Conservation (phyloP, 2,113 vertebrate genomes). For the Origma solitaria region DNA sequence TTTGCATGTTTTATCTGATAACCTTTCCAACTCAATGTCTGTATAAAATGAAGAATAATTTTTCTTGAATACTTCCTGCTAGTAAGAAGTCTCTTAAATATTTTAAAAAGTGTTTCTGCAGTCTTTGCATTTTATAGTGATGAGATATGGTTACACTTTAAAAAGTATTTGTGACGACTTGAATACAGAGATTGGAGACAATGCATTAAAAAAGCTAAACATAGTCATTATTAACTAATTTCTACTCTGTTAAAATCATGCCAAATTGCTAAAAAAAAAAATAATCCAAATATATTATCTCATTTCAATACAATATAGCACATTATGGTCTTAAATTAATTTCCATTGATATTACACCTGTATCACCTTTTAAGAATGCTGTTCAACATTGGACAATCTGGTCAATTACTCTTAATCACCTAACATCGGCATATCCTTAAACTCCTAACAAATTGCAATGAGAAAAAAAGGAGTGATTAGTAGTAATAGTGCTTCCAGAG, state of each 20-base stretch:
- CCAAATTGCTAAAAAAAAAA: neutral
- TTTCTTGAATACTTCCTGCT: neutral
- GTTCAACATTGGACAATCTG: neutral
- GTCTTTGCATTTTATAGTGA: neutral
- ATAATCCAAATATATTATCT: neutral
- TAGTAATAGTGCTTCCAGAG: neutral
- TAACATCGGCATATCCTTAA: neutral
- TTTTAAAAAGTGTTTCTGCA: neutral
- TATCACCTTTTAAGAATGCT: neutral
- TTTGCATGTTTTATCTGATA: neutral
- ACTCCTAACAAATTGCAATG: neutral
- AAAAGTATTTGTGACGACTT: neutral
- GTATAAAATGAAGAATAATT: neutral
- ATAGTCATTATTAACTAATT: neutral
- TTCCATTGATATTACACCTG: neutral
- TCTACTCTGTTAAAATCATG: neutral
- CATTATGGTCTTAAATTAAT: neutral
- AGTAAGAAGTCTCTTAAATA: neutral
- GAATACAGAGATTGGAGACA: neutral
- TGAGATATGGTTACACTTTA: neutral
- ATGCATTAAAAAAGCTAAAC: neutral
- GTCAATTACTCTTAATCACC: neutral
- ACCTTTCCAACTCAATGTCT: neutral
- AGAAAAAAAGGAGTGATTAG: neutral
- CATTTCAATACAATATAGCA: neutral